Percentiles rank a stretch among this genome's conserved stretches.
Evolutionary conservation across 2,113 vertebrate species (phyloP).

Genomic region (Campylomormyrus tamandua): DNA sequence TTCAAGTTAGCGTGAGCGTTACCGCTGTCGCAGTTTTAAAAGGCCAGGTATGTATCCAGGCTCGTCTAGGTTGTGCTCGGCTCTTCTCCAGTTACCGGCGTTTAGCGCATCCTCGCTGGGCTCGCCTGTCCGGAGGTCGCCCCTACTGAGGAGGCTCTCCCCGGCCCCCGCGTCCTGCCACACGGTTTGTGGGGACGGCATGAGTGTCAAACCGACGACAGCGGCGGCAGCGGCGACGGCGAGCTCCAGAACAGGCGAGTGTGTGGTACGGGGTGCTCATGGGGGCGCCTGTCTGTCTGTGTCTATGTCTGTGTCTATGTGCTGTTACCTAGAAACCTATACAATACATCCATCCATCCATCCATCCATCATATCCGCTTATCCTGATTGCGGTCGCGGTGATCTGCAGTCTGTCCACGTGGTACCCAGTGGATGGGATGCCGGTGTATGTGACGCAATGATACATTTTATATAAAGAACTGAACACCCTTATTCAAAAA

Average conservation of each 20-base stretch:
- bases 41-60: conserved; percentile 7
- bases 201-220: neutral
- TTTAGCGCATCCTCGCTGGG: neutral
- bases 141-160: neutral
- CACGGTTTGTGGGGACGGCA: neutral
- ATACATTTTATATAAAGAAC: neutral
- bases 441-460: neutral
- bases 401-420: neutral
- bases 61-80: conserved; percentile 4
- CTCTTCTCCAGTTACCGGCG: conserved; percentile 4
- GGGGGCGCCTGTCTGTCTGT: neutral
- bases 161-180: neutral
- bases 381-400: neutral
- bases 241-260: conserved; percentile 7
- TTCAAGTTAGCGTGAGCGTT: neutral
- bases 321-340: neutral
- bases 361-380: neutral
- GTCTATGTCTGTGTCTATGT: neutral
- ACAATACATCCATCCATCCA: neutral
- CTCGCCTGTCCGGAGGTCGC: neutral
- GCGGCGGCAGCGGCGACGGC: neutral
- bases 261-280: no score
- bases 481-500: neutral
- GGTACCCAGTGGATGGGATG: neutral
- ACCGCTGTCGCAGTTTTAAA: neutral